These are phyloP conservation scores for Pseudolycoriella hygida DNA, from an alignment of 2,888 invertebrate species.

Conservation along the genomic window DNA sequence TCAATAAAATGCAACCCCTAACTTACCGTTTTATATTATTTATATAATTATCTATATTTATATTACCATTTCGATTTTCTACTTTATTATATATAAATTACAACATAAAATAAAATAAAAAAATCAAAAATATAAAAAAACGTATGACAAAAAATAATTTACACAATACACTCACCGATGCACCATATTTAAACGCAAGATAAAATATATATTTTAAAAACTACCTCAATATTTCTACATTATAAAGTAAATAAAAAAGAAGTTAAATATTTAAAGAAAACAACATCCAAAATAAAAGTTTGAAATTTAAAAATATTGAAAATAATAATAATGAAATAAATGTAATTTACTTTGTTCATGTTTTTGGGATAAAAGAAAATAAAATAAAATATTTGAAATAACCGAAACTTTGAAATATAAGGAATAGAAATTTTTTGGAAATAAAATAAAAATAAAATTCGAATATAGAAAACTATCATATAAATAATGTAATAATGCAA, in stretches of 20 bases:
- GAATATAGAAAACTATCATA: background rate
- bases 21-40: background rate
- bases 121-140: conserved; percentile 4
- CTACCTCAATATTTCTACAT: conserved; percentile 33
- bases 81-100: conserved; percentile 4
- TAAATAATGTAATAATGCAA: background rate
- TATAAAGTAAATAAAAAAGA: background rate
- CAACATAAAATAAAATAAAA: background rate
- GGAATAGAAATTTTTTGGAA: conserved; percentile 33
- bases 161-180: conserved; percentile 1
- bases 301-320: background rate
- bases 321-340: background rate
- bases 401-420: conserved; percentile 24
- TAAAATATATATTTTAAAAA: conserved; percentile 14
- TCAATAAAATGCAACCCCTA: background rate
- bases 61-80: conserved; percentile 5
- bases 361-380: conserved; percentile 28
- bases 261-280: background rate
- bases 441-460: conserved; percentile 19
- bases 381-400: background rate
- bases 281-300: background rate
- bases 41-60: conserved; percentile 6
- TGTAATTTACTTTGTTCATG: conserved; percentile 32
- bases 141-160: conserved; percentile 1
- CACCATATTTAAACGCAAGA: conserved; percentile 4